These are phyloP conservation scores for Zoanthus sociatus DNA, from an alignment of 92 coral and sea anemone species.

Conservation along the genomic window DNA sequence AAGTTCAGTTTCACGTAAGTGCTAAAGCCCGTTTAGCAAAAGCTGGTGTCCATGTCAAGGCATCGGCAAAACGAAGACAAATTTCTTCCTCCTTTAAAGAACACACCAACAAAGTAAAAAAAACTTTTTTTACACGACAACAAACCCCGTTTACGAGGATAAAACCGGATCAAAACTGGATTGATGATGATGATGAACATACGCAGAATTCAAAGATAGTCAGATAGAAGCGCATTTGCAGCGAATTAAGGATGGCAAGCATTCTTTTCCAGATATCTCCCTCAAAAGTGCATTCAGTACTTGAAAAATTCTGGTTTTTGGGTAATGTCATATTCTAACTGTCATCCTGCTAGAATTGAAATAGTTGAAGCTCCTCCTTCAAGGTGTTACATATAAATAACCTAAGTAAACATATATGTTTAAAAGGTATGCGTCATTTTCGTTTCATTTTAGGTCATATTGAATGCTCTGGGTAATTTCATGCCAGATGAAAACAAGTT, in stretches of 20 bases:
- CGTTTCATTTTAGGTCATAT: too few relatives aligned
- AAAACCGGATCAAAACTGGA: too few relatives aligned
- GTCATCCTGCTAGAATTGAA: slow-evolving; percentile 30
- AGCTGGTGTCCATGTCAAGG: background rate
- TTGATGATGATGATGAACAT: too few relatives aligned
- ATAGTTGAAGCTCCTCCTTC: background rate
- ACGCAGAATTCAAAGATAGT: too few relatives aligned
- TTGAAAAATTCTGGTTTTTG: slow-evolving; percentile 31
- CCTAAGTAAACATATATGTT: too few relatives aligned
- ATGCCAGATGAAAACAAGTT: slow-evolving; percentile 13
- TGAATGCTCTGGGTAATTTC: too few relatives aligned
- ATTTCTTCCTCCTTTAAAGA: background rate
- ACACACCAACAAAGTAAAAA: background rate
- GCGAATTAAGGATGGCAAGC: too few relatives aligned
- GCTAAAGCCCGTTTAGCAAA: background rate
- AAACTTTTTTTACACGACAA: background rate
- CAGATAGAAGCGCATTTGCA: too few relatives aligned
- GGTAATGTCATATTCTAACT: slow-evolving; percentile 20
- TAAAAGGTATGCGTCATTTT: too few relatives aligned
- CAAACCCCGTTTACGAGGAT: too few relatives aligned
- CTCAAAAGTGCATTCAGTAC: slow-evolving; percentile 21
- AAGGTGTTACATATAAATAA: background rate
- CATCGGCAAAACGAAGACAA: background rate
- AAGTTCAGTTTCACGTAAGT: background rate
- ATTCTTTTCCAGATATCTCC: slow-evolving; percentile 55